Conservation (phyloP, 2,113 vertebrate species). For the Sinocyclocheilus rhinocerous region DNA sequence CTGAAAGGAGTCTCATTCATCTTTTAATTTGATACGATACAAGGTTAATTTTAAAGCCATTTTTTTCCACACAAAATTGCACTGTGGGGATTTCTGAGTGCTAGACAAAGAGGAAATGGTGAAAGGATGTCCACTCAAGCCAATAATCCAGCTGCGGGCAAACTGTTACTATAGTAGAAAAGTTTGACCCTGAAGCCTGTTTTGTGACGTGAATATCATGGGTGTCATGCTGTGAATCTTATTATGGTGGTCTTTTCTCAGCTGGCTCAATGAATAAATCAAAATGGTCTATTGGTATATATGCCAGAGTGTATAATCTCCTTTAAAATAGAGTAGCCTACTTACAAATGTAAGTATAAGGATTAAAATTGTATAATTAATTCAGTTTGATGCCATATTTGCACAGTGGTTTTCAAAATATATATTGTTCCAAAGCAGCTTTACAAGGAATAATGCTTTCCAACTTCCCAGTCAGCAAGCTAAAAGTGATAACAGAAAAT, state of each 20-base stretch:
- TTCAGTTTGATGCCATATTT: too few species aligned
- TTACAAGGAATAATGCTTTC: too few species aligned
- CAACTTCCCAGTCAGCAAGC: too few species aligned
- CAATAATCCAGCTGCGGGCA: neutral
- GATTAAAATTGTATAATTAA: too few species aligned
- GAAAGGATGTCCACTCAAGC: constrained; percentile 6
- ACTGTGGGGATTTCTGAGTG: neutral
- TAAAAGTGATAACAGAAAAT: too few species aligned
- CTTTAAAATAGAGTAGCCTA: too few species aligned
- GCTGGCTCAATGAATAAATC: constrained; percentile 28
- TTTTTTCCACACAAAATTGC: constrained; percentile 18
- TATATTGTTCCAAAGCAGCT: too few species aligned
- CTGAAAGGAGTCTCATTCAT: constrained; percentile 44
- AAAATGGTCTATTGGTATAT: neutral
- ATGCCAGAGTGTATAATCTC: too few species aligned
- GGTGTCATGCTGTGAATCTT: constrained; percentile 6
- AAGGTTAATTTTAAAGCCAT: constrained; percentile 45
- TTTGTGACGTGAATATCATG: constrained; percentile 11
- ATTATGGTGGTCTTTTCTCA: constrained; percentile 13
- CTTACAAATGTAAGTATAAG: too few species aligned
- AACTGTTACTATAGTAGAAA: neutral
- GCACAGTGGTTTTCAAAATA: too few species aligned
- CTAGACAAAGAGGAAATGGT: constrained; percentile 8
- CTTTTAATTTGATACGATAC: constrained; percentile 42
- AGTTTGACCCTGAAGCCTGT: constrained; percentile 26